phyloP scores from a whole-genome alignment of 2,888 invertebrate species.

The Geophilus truncorum region DNA sequence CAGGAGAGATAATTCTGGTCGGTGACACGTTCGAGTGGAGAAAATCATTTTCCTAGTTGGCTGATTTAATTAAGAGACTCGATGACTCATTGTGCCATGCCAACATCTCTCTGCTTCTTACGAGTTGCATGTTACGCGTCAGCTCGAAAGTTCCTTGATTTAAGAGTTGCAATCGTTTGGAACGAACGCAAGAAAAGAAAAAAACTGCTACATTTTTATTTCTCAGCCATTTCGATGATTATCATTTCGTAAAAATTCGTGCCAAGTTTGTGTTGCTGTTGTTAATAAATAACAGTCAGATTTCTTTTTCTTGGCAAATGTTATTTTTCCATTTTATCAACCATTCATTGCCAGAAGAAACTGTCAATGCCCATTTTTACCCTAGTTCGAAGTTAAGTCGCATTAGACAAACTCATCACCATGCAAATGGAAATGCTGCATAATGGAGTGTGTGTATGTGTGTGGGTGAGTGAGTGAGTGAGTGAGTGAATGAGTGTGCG shows the following conservation, averaged over 20 bases:
- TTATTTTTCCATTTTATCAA: not conserved
- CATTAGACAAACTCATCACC: not conserved
- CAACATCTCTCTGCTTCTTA: not conserved
- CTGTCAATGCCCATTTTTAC: not conserved
- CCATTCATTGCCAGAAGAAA: not conserved
- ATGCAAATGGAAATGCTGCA: conserved; percentile 12
- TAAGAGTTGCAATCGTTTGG: not conserved
- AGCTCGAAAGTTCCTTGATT: not conserved
- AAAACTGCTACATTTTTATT: not conserved
- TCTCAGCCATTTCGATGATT: not conserved
- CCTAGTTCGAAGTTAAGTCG: not conserved
- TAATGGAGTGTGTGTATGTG: not conserved
- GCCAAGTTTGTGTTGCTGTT: not conserved
- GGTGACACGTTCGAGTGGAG: conserved; percentile 5
- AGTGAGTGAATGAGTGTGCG: not conserved
- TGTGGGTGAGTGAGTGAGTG: not conserved
- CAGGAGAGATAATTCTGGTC: not conserved
- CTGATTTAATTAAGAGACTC: conserved; percentile 12
- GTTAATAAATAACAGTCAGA: not conserved
- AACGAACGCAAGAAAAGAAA: not conserved
- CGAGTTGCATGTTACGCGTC: not conserved
- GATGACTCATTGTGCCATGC: conserved; percentile 2
- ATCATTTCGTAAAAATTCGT: not conserved
- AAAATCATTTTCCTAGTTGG: conserved; percentile 12
- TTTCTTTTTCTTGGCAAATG: not conserved